These are phyloP conservation scores for Upupa epops DNA, from an alignment of 2,113 vertebrate species.

Conservation along the genomic window DNA sequence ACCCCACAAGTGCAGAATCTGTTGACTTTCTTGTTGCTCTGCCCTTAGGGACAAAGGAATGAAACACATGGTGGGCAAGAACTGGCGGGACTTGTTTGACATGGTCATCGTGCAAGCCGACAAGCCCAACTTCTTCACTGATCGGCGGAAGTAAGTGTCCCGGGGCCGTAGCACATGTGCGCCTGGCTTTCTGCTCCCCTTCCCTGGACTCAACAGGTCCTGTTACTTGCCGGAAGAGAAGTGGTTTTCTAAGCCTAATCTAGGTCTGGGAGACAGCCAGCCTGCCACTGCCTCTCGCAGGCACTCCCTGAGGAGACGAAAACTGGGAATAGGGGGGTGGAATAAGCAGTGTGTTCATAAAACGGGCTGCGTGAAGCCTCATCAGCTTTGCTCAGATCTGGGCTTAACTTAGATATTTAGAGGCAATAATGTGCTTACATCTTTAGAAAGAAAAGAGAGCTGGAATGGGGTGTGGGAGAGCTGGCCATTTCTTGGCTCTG, in stretches of 20 bases:
- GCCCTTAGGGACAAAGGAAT: conserved; percentile 80
- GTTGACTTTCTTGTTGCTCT: not conserved
- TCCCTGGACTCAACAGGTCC: not conserved
- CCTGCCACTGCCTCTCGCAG: not conserved
- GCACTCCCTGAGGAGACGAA: not conserved
- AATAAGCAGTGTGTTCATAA: not conserved
- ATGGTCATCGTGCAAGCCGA: conserved; percentile 83
- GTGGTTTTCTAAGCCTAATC: not conserved
- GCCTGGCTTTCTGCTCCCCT: not conserved
- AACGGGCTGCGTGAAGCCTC: not conserved
- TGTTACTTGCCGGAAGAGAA: not conserved
- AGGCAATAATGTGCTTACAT: not conserved
- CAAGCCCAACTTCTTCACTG: conserved; percentile 83
- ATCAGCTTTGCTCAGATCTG: not conserved
- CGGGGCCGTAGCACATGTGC: not conserved
- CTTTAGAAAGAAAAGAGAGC: not conserved
- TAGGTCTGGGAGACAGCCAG: not conserved
- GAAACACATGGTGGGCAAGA: conserved; percentile 82
- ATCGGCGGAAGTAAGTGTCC: conserved; percentile 77
- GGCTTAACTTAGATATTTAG: not conserved
- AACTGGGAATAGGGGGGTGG: not conserved
- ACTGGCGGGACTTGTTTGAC: conserved; percentile 82
- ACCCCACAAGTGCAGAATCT: not conserved
- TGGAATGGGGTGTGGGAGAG: not conserved
- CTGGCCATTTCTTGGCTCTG: not conserved